These are phyloP conservation scores for Perizoma affinitatum DNA, from an alignment of 2,888 invertebrate genomes.

Conservation along the genomic window DNA sequence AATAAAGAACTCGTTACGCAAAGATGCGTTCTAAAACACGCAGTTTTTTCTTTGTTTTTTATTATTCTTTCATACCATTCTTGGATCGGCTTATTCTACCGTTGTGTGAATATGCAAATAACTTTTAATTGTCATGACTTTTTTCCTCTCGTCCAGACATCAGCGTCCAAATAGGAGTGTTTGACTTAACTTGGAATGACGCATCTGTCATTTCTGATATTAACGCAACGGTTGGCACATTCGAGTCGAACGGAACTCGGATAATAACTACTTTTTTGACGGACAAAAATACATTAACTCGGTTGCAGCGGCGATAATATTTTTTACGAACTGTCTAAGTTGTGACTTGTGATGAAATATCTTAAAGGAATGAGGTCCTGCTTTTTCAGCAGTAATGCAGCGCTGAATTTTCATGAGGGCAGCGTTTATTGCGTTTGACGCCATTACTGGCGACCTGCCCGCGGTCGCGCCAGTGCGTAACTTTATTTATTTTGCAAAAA, in stretches of 20 bases:
- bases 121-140: conserved; percentile 67
- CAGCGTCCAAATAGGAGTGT: conserved; percentile 47
- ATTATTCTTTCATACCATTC: conserved; percentile 61
- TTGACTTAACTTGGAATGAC: conserved; percentile 60
- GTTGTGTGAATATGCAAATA: conserved; percentile 76
- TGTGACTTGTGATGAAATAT: conserved; percentile 66
- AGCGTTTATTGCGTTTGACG: conserved; percentile 73
- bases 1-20: conserved; percentile 71
- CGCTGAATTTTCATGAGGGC: conserved; percentile 79
- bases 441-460: conserved; percentile 60
- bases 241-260: conserved; percentile 58
- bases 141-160: conserved; percentile 54
- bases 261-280: conserved; percentile 64
- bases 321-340: conserved; percentile 54
- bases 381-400: conserved; percentile 66
- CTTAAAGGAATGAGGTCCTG: conserved; percentile 57
- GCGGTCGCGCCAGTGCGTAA: conserved; percentile 48
- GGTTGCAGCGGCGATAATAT: conserved; percentile 56
- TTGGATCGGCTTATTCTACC: conserved; percentile 59
- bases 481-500: conserved; percentile 75
- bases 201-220: conserved; percentile 81
- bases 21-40: conserved; percentile 73
- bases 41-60: conserved; percentile 48
- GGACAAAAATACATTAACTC: conserved; percentile 52
- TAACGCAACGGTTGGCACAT: conserved; percentile 69